Evolutionary conservation across 2,797 vertebrate genomes (phyloP), one percentile per base, ranked within the genome.

Genomic region (Brachymystax lenok): DNA sequence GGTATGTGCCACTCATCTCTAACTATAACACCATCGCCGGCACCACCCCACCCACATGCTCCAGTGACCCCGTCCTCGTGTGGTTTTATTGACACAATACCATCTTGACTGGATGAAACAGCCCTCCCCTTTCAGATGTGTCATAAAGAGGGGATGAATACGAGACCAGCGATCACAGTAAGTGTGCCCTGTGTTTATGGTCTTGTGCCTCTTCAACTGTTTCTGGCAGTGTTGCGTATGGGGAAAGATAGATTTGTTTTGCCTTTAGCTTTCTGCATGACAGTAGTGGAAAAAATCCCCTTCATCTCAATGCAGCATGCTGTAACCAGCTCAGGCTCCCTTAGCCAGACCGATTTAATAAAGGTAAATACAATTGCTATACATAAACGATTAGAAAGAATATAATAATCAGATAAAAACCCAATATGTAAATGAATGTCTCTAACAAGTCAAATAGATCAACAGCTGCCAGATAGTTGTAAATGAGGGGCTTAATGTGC

Each of bases 161-260:
- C 10, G 17, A 64, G 71, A 75, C 74, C 76, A 79, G 79, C 61
- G 50, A 83, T 35, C 27, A 76, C 51, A 71, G 78, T 80, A 83
- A 85, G 80, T 83, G 85, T 87, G 83, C 82, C 79, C 80, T 30
- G 79, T 87, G 80, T 87, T 82, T 85, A 83, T 77, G 71, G 78
- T 73, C 81, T 63, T 59, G 74, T 66, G 69, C 51, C 67, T 74
- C 73, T 2, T 73, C 35, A 54, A 56, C 21, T 63, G 68, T 12
- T 54, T 40, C 30, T 63, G 68, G 4, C n/a, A 46, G 3, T 40
- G 68, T 40, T 13, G 33, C 7, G n/a, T 46, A n/a, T n/a, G 35
- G 14, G 33, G 68, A 24, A 3, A 64, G 10, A 64, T 64, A 12
- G 2, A 64, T 1, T 35, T 7, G 0, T 19, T 59, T 6, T 59